Percentiles rank a stretch among this genome's conserved stretches.
These are phyloP conservation scores for Callosobruchus maculatus DNA, from an alignment of 2,888 invertebrate species.

Conservation along the genomic window DNA sequence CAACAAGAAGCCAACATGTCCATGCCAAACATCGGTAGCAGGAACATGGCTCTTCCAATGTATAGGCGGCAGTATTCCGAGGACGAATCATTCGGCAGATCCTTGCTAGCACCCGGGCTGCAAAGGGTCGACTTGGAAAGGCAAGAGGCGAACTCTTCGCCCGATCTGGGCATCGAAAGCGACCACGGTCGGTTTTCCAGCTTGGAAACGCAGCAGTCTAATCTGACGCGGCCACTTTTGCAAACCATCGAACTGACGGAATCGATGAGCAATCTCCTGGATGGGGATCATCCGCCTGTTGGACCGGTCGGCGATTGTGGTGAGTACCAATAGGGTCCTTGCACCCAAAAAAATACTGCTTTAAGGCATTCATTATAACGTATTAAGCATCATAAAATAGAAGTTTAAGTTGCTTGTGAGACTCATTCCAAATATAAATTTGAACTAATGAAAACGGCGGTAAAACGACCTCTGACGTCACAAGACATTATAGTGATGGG, in stretches of 20 bases:
- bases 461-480: too few species aligned
- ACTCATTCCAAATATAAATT: too few species aligned
- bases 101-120: conserved; percentile 26
- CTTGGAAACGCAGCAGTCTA: conserved; percentile 56
- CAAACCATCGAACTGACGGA: conserved; percentile 50
- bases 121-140: conserved; percentile 36
- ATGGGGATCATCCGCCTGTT: conserved; percentile 31
- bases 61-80: conserved; percentile 11
- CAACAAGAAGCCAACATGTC: conserved; percentile 4
- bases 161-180: conserved; percentile 88
- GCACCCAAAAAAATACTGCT: too few species aligned
- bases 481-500: too few species aligned
- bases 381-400: too few species aligned
- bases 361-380: too few species aligned
- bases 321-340: conserved; percentile 33
- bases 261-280: conserved; percentile 45
- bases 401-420: too few species aligned
- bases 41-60: background rate
- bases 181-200: conserved; percentile 66
- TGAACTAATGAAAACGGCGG: too few species aligned
- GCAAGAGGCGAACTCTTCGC: conserved; percentile 60
- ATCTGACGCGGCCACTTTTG: conserved; percentile 46
- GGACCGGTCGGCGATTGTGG: conserved; percentile 31
- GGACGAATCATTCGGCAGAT: conserved; percentile 45
- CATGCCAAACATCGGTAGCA: conserved; percentile 16